Base-by-base conservation (phyloP, 2,113 vertebrate genomes). In the Empidonax alnorum region DNA sequence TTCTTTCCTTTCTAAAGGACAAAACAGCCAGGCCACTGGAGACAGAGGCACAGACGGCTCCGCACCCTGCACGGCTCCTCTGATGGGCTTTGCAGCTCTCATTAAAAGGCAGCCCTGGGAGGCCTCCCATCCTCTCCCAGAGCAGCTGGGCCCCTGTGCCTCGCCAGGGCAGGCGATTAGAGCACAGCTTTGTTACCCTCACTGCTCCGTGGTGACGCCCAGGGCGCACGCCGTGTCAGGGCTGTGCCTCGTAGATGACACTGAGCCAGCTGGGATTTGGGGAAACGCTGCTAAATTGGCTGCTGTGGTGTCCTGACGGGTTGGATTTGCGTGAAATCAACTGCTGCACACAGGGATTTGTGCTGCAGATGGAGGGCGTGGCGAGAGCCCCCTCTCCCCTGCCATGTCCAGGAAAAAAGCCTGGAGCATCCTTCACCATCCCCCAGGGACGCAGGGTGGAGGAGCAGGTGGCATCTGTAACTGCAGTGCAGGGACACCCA, bases 371-470 rank as follows among this genome's bases (percentile, higher is more conserved):
- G 49, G 37, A 42, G 50, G 37, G 47, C 4, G 62, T 39, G 67
- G 63, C 0, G 1, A n/a, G 46, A 73, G 31, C 16, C 22, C 37
- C 28, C n/a, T 5, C 10, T 0, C 30, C 61, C 41, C 52, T 23
- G 23, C 24, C 2, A 0, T 0, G 21, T 1, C 49, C 13, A 1
- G 4, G 31, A 14, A 50, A 41, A 10, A 66, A 65, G 50, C 31
- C 42, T 0, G 0, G 33, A 0, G 27, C 42, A 10, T 14, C 33
- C 1, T 16, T 37, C 11, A 9, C 14, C 92, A n/a, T 3, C 23
- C 25, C 20, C 9, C 50, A 18, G 24, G 56, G 66, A 42, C 1
- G 1, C 3, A 14, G 67, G 21, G 6, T 3, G 30, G 25, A 44
- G 35, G 9, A 74, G 66, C 14, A 0, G 3, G 35, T 17, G 46